A percentile compares a stretch with the other conserved stretches of the same genome.
Evolutionary conservation across 2,888 invertebrate genomes (phyloP).

Genomic region (Iselma pallidipennis): DNA sequence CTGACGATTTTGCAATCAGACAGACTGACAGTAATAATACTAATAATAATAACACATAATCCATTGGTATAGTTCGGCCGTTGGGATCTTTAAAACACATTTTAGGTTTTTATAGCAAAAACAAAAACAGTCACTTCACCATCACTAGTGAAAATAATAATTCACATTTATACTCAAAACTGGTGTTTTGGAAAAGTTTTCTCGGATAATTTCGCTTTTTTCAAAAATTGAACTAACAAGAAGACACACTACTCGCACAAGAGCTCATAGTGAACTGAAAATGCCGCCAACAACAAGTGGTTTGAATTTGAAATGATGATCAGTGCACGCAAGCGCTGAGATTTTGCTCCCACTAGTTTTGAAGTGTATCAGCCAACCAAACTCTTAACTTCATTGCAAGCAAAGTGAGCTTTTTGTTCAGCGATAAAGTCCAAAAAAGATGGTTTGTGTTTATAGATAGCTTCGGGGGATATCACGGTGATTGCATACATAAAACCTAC

Average conservation of each 20-base stretch:
- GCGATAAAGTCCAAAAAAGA: neutral
- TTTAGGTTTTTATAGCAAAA: neutral
- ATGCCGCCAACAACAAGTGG: conserved; percentile 20
- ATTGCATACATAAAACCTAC: neutral
- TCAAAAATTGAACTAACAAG: neutral
- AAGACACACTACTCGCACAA: neutral
- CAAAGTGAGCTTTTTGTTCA: conserved; percentile 10
- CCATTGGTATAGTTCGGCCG: conserved; percentile 19
- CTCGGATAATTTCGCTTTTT: neutral
- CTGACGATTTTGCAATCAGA: conserved; percentile 44
- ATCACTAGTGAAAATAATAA: conserved; percentile 6
- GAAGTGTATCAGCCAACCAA: conserved; percentile 7
- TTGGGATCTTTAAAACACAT: conserved; percentile 9
- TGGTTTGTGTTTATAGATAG: neutral
- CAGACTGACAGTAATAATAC: neutral
- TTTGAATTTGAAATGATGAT: conserved; percentile 12
- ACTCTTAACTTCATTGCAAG: conserved; percentile 4
- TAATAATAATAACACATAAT: conserved; percentile 11
- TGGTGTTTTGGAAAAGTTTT: neutral
- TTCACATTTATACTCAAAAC: neutral
- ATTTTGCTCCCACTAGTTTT: conserved; percentile 3
- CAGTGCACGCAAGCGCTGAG: conserved; percentile 2
- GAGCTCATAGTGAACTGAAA: neutral
- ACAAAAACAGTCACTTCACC: conserved; percentile 4
- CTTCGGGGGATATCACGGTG: neutral